phyloP scores from a whole-genome alignment of 2,888 invertebrate genomes.

The Megamerina dolium region DNA sequence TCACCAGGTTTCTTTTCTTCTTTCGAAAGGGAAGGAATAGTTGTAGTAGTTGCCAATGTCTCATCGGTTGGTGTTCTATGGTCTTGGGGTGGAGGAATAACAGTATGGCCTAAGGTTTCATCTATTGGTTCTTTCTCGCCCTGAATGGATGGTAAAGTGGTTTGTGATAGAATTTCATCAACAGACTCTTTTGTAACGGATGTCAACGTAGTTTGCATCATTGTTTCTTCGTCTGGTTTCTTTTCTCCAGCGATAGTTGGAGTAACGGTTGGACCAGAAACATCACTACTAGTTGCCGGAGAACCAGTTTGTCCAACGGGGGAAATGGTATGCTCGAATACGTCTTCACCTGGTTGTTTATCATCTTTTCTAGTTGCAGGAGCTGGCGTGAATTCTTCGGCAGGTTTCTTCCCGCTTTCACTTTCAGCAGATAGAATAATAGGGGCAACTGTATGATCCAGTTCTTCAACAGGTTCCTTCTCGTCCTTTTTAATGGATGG shows the following conservation, averaged over 20 bases:
- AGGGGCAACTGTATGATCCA: background rate
- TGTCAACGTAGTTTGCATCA: too few species aligned
- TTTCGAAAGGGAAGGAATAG: background rate
- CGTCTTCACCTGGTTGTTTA: background rate
- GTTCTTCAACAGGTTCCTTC: background rate
- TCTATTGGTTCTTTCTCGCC: background rate
- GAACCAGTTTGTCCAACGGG: too few species aligned
- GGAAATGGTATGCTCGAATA: too few species aligned
- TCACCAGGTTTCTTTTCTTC: too few species aligned
- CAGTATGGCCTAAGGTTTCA: background rate
- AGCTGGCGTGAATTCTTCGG: constrained; percentile 12
- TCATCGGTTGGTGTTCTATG: background rate
- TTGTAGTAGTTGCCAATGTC: background rate
- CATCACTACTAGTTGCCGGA: too few species aligned
- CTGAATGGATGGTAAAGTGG: too few species aligned
- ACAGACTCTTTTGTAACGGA: too few species aligned
- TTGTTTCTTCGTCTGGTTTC: background rate
- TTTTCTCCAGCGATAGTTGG: too few species aligned
- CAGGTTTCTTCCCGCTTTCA: constrained; percentile 1
- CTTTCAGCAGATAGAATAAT: background rate
- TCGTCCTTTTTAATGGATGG: constrained; percentile 1
- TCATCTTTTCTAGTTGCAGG: constrained; percentile 13
- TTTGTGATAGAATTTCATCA: too few species aligned
- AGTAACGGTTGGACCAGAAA: too few species aligned
- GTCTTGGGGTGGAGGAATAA: background rate